Base-by-base conservation (phyloP, 1,140 invertebrate species). In the Euglossa dilemma region DNA sequence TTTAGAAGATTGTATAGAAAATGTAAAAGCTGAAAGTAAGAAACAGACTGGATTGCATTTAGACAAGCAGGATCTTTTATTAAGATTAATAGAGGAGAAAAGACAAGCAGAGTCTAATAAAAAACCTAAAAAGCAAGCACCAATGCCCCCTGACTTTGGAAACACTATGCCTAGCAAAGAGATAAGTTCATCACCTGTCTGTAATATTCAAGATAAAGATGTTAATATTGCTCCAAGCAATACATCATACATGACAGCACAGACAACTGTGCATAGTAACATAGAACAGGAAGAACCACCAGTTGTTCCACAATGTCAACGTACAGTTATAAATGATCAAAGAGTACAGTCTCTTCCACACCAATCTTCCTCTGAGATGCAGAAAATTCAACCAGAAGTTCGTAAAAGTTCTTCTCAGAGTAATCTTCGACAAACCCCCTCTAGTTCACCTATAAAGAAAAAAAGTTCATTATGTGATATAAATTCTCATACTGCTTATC, bases 1-100 rank as follows among this genome's bases (percentile, higher is more conserved):
- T 90, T 87, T 97, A 36, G 96, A 96, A 83, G 96, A 96, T 76
- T 96, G 96, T 74, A 95, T 97, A 76, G 94, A 95, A 84, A 95
- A 95, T 84, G 91, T 97, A 73, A 95, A 95, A 52, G 91, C 91
- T 81, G 89, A 95, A 88, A 93, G 95, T 88, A 94, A 94, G 90
- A 94, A 94, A 91, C 93, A 93, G 91, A 94, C 90, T 94, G 95
- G 91, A 72, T 64, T 93, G 18, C 90, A 93, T n/a, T 82, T 93
- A 2, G 94, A 95, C 54, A 97, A 94, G 79, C 95, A 96, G 89
- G 96, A 97, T 81, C 90, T 97, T 54, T 91, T 97, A 67, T 88
- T 94, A 52, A 94, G 95, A 87, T 91, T 97, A 71, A 95, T 95
- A 85, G 96, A 97, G 77, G 96, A 96, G 88, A 96, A 95, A 89